phyloP scores from a whole-genome alignment of 2,797 vertebrate species.

The Myoxocephalus aenaeus region DNA sequence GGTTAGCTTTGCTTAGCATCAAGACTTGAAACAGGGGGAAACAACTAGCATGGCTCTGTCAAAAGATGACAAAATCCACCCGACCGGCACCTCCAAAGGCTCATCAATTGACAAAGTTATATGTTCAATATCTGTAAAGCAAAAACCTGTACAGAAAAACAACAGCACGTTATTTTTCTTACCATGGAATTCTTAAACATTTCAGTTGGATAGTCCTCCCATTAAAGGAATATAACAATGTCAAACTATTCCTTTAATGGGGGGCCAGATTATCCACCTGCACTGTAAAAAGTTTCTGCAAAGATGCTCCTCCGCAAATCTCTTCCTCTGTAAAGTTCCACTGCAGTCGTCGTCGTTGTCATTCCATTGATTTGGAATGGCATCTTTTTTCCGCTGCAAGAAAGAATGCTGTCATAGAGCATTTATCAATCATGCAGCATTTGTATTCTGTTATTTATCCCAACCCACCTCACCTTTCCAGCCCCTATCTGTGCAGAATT shows the following conservation, averaged over 20 bases:
- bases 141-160: not conserved
- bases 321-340: slow-evolving; percentile 24
- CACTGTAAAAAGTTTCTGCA: slow-evolving; percentile 11
- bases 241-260: not conserved
- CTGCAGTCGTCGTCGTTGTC: slow-evolving; percentile 21
- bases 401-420: slow-evolving; percentile 38
- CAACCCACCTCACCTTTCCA: not conserved
- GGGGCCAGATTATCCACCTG: not conserved
- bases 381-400: slow-evolving; percentile 16
- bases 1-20: not conserved
- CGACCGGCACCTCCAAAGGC: not conserved
- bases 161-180: not conserved
- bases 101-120: not conserved
- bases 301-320: fast-evolving
- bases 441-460: slow-evolving; percentile 55
- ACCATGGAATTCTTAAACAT: not conserved
- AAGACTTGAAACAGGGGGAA: not conserved
- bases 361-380: slow-evolving; percentile 18
- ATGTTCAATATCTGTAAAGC: fast-evolving
- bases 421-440: slow-evolving; percentile 57
- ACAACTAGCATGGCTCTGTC: not conserved
- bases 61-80: not conserved
- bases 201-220: not conserved
- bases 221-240: not conserved
- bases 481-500: slow-evolving; percentile 55